These are phyloP conservation scores for Drosophila macrospina DNA, from an alignment of 2,888 invertebrate species.

Conservation along the genomic window DNA sequence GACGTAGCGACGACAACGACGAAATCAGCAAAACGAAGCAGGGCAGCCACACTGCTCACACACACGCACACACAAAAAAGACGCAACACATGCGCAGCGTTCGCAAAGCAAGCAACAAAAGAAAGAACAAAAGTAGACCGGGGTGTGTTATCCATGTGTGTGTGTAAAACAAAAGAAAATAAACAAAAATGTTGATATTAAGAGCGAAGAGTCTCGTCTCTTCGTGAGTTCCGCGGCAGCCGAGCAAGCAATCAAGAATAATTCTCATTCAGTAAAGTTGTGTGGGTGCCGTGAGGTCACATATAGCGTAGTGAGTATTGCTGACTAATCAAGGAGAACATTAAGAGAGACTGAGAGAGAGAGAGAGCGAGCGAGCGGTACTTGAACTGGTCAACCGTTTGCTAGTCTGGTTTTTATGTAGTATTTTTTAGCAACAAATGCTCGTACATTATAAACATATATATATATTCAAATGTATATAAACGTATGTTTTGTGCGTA, in stretches of 20 bases:
- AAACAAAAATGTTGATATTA: constrained; percentile 74
- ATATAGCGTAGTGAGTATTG: constrained; percentile 31
- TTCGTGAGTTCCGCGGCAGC: constrained; percentile 44
- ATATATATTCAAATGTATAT: too few relatives aligned
- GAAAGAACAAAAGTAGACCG: constrained; percentile 50
- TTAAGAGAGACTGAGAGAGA: neutral
- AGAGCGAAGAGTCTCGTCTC: constrained; percentile 38
- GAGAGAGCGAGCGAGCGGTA: neutral
- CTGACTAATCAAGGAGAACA: constrained; percentile 52
- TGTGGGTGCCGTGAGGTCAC: constrained; percentile 69
- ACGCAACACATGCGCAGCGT: constrained; percentile 74
- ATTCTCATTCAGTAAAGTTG: constrained; percentile 60
- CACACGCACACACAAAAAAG: constrained; percentile 33
- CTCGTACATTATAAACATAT: too few relatives aligned
- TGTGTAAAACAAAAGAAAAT: constrained; percentile 68
- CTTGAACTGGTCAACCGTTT: constrained; percentile 54
- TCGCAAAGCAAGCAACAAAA: constrained; percentile 49
- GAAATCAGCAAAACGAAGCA: constrained; percentile 50
- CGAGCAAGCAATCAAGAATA: constrained; percentile 56
- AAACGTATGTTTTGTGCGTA: constrained; percentile 1
- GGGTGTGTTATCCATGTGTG: constrained; percentile 30
- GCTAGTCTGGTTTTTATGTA: constrained; percentile 17
- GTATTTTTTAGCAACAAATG: too few relatives aligned
- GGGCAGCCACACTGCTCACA: constrained; percentile 53
- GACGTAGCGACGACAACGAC: constrained; percentile 51